Conservation (phyloP, 2,888 invertebrate species). For the Drosophila kambysellisi region DNA sequence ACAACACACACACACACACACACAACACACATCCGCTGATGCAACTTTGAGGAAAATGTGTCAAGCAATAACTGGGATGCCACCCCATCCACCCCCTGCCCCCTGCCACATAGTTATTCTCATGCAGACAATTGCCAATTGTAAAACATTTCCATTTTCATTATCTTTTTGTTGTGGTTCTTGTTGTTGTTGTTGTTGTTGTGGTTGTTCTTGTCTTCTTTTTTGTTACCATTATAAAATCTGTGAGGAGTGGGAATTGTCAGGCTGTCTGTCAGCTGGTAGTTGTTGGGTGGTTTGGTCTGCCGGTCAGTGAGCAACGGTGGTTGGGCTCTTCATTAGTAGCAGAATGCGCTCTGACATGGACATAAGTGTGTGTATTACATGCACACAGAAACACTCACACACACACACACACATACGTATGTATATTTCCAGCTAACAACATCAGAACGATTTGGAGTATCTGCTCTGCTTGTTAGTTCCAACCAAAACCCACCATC, state of each 20-base stretch:
- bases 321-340: slow-evolving; percentile 70
- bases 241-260: slow-evolving; percentile 17
- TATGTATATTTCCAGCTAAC: slow-evolving; percentile 38
- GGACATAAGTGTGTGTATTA: slow-evolving; percentile 30
- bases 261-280: slow-evolving; percentile 24
- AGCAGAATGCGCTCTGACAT: slow-evolving; percentile 35
- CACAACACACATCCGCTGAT: slow-evolving; percentile 13
- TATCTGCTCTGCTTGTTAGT: slow-evolving; percentile 56
- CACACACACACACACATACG: not conserved
- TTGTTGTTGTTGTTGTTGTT: not conserved
- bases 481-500: slow-evolving; percentile 5
- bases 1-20: slow-evolving; percentile 3
- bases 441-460: slow-evolving; percentile 18
- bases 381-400: not conserved
- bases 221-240: slow-evolving; percentile 16
- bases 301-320: not conserved
- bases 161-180: not conserved
- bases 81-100: too few species aligned
- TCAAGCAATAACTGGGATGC: slow-evolving; percentile 39
- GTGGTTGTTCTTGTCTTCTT: not conserved
- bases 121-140: slow-evolving; percentile 57
- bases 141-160: slow-evolving; percentile 45
- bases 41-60: slow-evolving; percentile 56
- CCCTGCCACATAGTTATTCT: not conserved
- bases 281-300: not conserved